These are phyloP conservation scores for Micromesistius poutassou DNA, from an alignment of 2,797 vertebrate genomes.

Conservation along the genomic window DNA sequence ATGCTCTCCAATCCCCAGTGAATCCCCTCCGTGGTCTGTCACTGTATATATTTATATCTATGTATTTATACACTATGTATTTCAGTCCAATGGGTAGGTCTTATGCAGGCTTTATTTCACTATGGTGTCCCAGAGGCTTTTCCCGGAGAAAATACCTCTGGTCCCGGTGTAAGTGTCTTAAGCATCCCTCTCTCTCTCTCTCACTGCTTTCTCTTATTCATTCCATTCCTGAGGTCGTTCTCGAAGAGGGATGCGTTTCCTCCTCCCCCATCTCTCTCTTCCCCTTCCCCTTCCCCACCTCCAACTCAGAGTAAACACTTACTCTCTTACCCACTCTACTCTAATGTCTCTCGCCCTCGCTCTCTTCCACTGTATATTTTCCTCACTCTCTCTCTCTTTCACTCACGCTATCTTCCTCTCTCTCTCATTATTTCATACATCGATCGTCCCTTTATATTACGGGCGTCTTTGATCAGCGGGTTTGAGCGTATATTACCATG, in stretches of 20 bases:
- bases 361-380: background rate
- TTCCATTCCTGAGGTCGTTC: background rate
- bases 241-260: background rate
- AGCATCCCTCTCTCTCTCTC: background rate
- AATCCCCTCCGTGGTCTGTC: too few relatives aligned
- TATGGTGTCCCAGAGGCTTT: conserved; percentile 22
- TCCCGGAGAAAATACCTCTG: background rate
- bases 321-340: background rate
- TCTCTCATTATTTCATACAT: conserved; percentile 38
- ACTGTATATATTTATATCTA: conserved; percentile 22
- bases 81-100: conserved; percentile 27
- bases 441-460: conserved; percentile 53
- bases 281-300: background rate
- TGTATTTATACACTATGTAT: conserved; percentile 9
- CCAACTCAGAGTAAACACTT: background rate
- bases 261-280: background rate
- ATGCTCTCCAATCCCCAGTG: too few relatives aligned
- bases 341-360: background rate
- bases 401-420: background rate
- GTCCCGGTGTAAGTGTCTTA: too few relatives aligned
- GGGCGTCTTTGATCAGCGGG: conserved; percentile 62
- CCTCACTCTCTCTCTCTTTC: conserved; percentile 4
- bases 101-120: conserved; percentile 31
- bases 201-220: background rate
- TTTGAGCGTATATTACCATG: conserved; percentile 54